phyloP scores from a whole-genome alignment of 35 echinoderm and acorn worm genomes.

The Strongylocentrotus purpuratus region DNA sequence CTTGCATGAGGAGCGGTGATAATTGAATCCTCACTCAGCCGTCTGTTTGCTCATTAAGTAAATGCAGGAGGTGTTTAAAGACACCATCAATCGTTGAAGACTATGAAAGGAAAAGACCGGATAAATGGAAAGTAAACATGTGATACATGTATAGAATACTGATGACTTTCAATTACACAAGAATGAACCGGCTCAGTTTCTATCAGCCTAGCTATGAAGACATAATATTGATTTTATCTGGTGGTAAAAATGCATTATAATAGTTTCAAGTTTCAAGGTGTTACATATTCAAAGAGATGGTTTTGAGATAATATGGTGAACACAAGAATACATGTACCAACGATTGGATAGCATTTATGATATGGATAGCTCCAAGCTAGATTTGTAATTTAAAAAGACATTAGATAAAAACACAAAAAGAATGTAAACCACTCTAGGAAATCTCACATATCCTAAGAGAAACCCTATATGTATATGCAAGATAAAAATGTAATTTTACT shows the following conservation, averaged over 20 bases:
- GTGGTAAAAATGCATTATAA: neutral
- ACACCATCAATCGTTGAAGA: neutral
- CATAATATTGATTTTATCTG: neutral
- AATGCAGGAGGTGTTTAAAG: neutral
- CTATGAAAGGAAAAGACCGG: neutral
- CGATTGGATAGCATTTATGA: too few relatives aligned
- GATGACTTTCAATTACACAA: neutral
- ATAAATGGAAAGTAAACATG: neutral
- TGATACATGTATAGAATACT: neutral
- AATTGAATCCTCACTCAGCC: neutral
- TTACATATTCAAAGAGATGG: too few relatives aligned
- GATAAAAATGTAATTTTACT: too few relatives aligned
- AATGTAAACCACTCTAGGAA: too few relatives aligned
- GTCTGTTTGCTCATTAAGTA: neutral
- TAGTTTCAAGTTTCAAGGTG: too few relatives aligned
- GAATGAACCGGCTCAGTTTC: neutral
- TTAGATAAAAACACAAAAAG: too few relatives aligned
- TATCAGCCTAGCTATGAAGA: neutral
- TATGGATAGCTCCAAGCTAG: too few relatives aligned
- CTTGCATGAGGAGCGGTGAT: neutral
- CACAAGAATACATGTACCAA: too few relatives aligned
- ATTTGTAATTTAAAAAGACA: too few relatives aligned
- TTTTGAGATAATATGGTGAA: too few relatives aligned
- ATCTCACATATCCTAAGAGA: too few relatives aligned
- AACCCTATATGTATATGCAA: too few relatives aligned